Conservation (phyloP, 2,888 invertebrate genomes). For the Coenonympha glycerion region DNA sequence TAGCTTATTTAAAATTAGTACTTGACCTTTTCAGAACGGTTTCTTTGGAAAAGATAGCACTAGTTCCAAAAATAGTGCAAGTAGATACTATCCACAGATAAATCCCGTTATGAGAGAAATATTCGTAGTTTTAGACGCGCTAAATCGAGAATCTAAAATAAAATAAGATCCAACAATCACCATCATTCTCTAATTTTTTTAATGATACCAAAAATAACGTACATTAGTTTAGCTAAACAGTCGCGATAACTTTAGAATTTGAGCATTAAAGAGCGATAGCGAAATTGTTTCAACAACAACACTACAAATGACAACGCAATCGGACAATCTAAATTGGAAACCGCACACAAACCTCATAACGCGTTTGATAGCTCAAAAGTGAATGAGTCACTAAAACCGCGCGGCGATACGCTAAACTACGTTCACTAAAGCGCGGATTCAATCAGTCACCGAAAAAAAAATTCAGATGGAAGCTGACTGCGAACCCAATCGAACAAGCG, state of each 20-base stretch:
- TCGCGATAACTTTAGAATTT: too few relatives aligned
- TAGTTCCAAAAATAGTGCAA: too few relatives aligned
- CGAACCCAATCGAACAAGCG: constrained; percentile 68
- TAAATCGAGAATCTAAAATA: neutral
- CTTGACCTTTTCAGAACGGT: too few relatives aligned
- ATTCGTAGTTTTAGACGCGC: neutral
- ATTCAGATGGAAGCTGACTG: constrained; percentile 49
- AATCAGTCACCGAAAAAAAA: constrained; percentile 66
- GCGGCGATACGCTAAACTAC: constrained; percentile 63
- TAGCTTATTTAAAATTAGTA: too few relatives aligned
- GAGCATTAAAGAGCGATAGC: neutral
- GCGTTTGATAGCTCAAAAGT: constrained; percentile 47
- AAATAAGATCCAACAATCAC: too few relatives aligned
- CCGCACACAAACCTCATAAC: constrained; percentile 44
- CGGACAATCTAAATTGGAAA: constrained; percentile 41
- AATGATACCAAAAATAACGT: too few relatives aligned
- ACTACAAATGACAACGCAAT: constrained; percentile 2
- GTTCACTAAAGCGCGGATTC: constrained; percentile 72
- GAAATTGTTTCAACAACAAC: neutral
- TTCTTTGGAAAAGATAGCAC: too few relatives aligned
- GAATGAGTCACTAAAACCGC: constrained; percentile 63
- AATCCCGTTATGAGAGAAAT: too few relatives aligned
- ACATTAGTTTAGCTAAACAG: too few relatives aligned
- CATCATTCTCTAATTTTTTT: too few relatives aligned
- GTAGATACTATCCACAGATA: too few relatives aligned